phyloP scores from a whole-genome alignment of 2,888 invertebrate species.

The Hartigia nigra region DNA sequence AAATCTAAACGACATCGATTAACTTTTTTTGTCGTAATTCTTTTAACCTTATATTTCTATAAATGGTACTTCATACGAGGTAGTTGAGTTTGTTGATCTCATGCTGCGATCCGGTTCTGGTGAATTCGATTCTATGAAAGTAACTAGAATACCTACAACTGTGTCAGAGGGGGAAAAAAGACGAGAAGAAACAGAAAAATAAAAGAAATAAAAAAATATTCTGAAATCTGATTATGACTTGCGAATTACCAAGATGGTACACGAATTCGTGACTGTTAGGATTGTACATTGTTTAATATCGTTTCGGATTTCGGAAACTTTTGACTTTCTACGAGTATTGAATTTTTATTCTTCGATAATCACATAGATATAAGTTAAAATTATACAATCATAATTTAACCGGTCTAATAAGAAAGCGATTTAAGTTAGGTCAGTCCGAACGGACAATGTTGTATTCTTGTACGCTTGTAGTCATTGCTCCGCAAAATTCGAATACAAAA shows the following conservation, averaged over 20 bases:
- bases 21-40: background rate
- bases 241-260: no score
- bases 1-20: no score
- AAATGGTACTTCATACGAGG: no score
- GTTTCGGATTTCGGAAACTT: no score
- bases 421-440: background rate
- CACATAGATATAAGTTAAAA: background rate
- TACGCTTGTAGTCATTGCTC: background rate
- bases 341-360: background rate
- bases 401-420: background rate
- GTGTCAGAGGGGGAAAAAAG: background rate
- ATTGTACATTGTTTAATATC: no score
- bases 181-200: background rate
- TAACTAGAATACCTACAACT: background rate
- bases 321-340: background rate
- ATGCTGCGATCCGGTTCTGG: background rate
- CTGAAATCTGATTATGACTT: background rate
- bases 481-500: background rate
- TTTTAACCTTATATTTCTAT: background rate
- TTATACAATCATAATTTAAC: background rate
- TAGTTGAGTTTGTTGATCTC: background rate
- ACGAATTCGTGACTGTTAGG: no score
- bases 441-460: background rate
- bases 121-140: background rate
- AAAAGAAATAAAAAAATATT: background rate